Evolutionary conservation across 2,797 vertebrate genomes (phyloP), one percentile per base, ranked within the genome.

Genomic region (Microchirus variegatus): DNA sequence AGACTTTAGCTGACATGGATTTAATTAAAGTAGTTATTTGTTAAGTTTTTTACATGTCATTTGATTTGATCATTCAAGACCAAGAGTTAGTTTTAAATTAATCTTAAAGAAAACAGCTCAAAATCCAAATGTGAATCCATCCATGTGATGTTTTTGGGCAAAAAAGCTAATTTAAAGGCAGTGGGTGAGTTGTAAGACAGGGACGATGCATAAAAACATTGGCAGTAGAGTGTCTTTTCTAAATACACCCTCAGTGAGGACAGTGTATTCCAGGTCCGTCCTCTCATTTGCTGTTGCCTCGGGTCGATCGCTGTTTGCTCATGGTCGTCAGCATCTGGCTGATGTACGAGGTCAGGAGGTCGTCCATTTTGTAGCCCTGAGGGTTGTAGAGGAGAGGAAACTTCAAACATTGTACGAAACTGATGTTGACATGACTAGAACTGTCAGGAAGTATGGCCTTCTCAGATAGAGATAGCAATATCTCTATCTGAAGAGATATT

Each of bases 291-390:
- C 90, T 93, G 91, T 89, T 92, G 50, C 91, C 90, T 37, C 94
- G 94, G 9, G 93, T 87, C 1, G 87, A 91, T 58, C 96, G 89
- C 89, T 98, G 96, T 80, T 95, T 98, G 86, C 94, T 98, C 97
- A 99, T 98, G 26, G 95, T 95, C 0, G 97, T 97, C 73, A 99
- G 81, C 97, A 99, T 98, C 94, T 99, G 97, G 89, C 97, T 99
- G 87, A 99, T 99, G 89, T 99, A 99, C 0, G 97, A 99, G 13
- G 97, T 99, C 90, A 99, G 77, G 57, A 99, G 95, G 84, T 99
- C 97, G 15, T 99, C 97, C 97, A 99, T 99, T 89, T 99, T 99
- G 93, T 99, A 99, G 59, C 97, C 97, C 97, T 99, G 90, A 44
- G 40, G 31, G 45, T 46, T 15, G 15, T 14, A 42, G n/a, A 48